Conservation (phyloP, 2,797 vertebrate species). For the Esox lucius region DNA sequence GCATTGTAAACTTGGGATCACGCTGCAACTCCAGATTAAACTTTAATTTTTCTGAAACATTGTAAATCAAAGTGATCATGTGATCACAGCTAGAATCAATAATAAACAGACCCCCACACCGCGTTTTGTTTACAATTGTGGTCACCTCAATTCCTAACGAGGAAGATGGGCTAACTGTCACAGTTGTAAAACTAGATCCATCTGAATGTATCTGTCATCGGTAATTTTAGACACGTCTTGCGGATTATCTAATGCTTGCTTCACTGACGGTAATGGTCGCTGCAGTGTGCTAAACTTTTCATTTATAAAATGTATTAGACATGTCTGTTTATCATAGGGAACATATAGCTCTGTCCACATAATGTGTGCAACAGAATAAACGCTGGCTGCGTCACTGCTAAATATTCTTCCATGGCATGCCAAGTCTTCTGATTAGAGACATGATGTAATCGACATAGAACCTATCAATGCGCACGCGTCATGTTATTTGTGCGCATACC, state of each 20-base stretch:
- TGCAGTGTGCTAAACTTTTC: neutral
- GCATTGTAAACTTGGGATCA: constrained; percentile 35
- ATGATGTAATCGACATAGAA: constrained; percentile 44
- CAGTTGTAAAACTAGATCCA: neutral
- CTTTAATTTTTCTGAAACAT: constrained; percentile 40
- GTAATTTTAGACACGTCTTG: constrained; percentile 59
- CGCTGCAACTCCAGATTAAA: constrained; percentile 35
- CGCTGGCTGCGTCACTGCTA: neutral
- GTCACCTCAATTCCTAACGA: neutral
- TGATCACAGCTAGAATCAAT: neutral
- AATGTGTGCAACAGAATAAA: neutral
- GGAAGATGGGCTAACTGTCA: neutral
- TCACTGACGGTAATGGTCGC: neutral
- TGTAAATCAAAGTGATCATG: neutral
- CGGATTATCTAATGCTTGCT: constrained; percentile 32
- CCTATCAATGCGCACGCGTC: constrained; percentile 25
- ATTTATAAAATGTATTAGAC: neutral
- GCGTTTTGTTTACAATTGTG: neutral
- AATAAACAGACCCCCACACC: neutral
- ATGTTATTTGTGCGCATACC: neutral
- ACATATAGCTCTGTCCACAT: neutral
- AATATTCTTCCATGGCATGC: neutral
- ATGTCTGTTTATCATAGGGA: neutral
- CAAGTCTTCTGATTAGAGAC: constrained; percentile 22
- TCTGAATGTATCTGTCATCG: constrained; percentile 51